Percentiles rank a stretch among this genome's conserved stretches.
Conservation (phyloP, 1,140 invertebrate species). For the Drosophila auraria region DNA sequence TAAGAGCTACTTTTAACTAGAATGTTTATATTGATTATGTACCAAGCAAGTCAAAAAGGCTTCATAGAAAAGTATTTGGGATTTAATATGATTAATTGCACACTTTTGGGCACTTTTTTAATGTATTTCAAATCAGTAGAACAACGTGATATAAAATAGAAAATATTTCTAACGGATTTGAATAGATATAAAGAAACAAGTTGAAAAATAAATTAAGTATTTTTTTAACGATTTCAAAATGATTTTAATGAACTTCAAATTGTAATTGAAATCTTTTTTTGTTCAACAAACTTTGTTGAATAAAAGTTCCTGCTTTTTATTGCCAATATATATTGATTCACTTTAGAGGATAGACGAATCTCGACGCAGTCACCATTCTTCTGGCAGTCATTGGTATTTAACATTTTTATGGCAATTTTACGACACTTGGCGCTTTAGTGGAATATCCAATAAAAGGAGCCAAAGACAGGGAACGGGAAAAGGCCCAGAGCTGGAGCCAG, state of each 20-base stretch:
- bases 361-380: neutral
- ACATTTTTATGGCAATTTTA: constrained; percentile 32
- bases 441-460: constrained; percentile 31
- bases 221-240: neutral
- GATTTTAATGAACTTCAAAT: neutral
- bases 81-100: too few relatives aligned
- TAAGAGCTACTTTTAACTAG: too few relatives aligned
- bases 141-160: neutral
- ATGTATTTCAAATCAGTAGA: too few relatives aligned
- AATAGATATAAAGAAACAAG: too few relatives aligned
- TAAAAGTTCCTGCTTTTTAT: neutral
- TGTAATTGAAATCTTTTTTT: neutral
- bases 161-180: too few relatives aligned
- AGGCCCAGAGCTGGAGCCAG: constrained; percentile 15
- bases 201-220: too few relatives aligned
- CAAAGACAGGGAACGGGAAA: neutral
- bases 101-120: too few relatives aligned
- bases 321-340: constrained; percentile 14
- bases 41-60: too few relatives aligned
- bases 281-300: neutral
- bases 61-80: too few relatives aligned
- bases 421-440: constrained; percentile 17
- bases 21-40: too few relatives aligned
- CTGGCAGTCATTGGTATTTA: constrained; percentile 5
- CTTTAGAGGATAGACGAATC: constrained; percentile 9